Evolutionary conservation across 2,888 invertebrate species (phyloP), one percentile per base, ranked within the genome.

Genomic region (Nomada ruficornis): DNA sequence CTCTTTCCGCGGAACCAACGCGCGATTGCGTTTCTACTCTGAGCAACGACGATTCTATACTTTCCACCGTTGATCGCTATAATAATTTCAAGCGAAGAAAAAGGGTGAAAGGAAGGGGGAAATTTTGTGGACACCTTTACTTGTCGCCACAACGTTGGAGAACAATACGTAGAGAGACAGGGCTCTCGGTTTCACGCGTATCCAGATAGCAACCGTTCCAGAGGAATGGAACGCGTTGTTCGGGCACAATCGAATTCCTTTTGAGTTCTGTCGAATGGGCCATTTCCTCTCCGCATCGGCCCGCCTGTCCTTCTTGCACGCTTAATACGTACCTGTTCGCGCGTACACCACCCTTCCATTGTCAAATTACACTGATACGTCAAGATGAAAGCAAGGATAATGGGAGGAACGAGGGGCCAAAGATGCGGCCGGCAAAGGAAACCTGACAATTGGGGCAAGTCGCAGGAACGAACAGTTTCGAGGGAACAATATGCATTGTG

Each of bases 231-330:
- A 78, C 69, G 70, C 82, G 85, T 87, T 87, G 87, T 85, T 77
- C 83, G 44, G 71, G 69, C 78, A 80, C 74, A 78, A 87, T 87
- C 87, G 78, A 83, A 87, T 87, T 83, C 85, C 78, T 80, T 83
- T 78, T 71, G 69, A 85, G 62, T 68, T 60, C 70, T 59, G 70
- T 65, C 83, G 70, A 83, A 83, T 86, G 72, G 54, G 62, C 74
- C 79, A 74, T 83, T 86, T 83, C 79, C 75, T 80, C 72, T 36
- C 26, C 11, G 29, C 60, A 11, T 52, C 15, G n/a, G 13, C 9
- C 44, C 13, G 13, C 47, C 9, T 23, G 15, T 57, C 62, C 42
- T 64, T 26, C 57, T 26, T 42, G 47, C 52, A 13, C 60, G 52
- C 47, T 67, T 69, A 18, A 20, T 57, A 65, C 69, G 54, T 52